Evolutionary conservation across 2,113 vertebrate species (phyloP).

Genomic region (Symphodus melops): DNA sequence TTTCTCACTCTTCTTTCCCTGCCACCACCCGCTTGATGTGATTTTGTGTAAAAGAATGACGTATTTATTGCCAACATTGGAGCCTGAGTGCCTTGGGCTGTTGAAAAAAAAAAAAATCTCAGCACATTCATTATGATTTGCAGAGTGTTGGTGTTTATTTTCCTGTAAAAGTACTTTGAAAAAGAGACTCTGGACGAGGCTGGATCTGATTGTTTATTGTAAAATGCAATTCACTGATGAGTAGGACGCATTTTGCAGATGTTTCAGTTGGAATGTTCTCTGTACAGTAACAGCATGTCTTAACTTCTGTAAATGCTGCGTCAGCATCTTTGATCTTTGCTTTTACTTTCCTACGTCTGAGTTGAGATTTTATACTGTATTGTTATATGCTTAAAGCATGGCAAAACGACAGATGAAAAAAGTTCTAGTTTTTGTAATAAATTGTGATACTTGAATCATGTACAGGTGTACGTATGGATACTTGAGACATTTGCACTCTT

Average conservation of each 20-base stretch:
- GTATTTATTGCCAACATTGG: conserved; percentile 86
- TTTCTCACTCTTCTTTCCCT: conserved; percentile 69
- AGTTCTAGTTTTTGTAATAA: conserved; percentile 88
- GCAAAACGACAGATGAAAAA: conserved; percentile 81
- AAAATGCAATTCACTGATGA: conserved; percentile 69
- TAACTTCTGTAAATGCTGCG: conserved; percentile 81
- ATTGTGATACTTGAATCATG: conserved; percentile 85
- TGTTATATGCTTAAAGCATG: conserved; percentile 87
- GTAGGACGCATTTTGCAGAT: conserved; percentile 69
- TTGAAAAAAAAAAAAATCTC: conserved; percentile 77
- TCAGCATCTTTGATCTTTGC: conserved; percentile 80
- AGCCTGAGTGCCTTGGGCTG: conserved; percentile 91
- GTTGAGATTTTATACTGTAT: conserved; percentile 85
- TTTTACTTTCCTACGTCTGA: conserved; percentile 79
- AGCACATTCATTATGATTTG: conserved; percentile 78
- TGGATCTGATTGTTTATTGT: conserved; percentile 49
- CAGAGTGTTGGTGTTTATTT: conserved; percentile 73
- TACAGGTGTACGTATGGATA: conserved; percentile 17
- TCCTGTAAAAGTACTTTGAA: conserved; percentile 62
- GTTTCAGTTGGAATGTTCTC: conserved; percentile 80
- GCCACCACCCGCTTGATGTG: conserved; percentile 77
- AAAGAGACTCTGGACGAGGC: conserved; percentile 46
- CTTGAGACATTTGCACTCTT: background rate
- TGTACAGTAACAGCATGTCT: conserved; percentile 86
- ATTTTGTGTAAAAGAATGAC: conserved; percentile 72